Evolutionary conservation across 1,140 invertebrate genomes (phyloP), one percentile per base, ranked within the genome.

Genomic region (Atopsyche davidsoni): DNA sequence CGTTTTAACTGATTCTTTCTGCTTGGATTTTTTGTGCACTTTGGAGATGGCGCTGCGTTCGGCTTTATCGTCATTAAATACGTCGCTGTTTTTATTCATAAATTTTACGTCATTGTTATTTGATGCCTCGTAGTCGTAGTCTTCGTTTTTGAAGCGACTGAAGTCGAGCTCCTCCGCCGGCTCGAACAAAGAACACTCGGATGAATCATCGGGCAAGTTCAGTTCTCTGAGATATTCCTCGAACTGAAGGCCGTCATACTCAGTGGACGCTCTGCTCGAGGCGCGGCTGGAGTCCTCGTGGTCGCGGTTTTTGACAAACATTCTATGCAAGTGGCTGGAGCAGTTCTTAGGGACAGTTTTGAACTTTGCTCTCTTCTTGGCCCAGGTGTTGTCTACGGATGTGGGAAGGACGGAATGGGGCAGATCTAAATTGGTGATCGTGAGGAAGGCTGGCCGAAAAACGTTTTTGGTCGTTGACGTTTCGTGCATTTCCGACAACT

Each of bases 391-490:
- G 16, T 14, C 10, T n/a, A 32, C 19, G 6, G 25, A 23, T 3
- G 14, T 17, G 7, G 13, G 4, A 11, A 18, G 14, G 10, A 45
- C 13, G 35, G 21, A 23, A 9, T 38, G 2, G 1, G 46, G 50
- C 24, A 57, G 44, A 28, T 57, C 47, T 28, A 57, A 25, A 31
- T 50, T 51, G 10, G 41, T 57, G 10, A 57, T 49, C 4, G 55
- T 53, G 19, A 57, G 47, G 43, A 53, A 57, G 21, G 55, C 55
- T n/a, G 55, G 55, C 9, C 47, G 36, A 38, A 53, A 53, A 14
- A 53, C 48, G 42, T 44, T 53, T 34, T 57, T 57, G 1, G 55
- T 24, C 19, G 50, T 28, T n/a, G 34, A 36, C 35, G 52, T 57
- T 10, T 45, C 42, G 32, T 43, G 36, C 25, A 57, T 51, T 57